phyloP scores from a whole-genome alignment of 2,888 invertebrate species.

The Thymelicus sylvestris region DNA sequence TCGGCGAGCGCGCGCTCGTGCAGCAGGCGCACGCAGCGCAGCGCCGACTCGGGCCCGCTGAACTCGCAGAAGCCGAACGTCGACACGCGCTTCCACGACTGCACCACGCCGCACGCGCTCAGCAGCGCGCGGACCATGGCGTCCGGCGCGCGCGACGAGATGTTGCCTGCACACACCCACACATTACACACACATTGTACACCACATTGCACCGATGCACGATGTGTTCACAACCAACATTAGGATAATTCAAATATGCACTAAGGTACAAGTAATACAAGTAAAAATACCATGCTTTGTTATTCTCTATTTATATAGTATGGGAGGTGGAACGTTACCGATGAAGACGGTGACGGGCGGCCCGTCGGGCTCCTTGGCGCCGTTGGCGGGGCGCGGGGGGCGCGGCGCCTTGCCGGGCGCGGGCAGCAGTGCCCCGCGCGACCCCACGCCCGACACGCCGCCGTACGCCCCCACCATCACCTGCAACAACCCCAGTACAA shows the following conservation, averaged over 20 bases:
- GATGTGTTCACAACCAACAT: no score
- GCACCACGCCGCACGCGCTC: slow-evolving; percentile 96
- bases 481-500: slow-evolving; percentile 47
- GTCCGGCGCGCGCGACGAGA: slow-evolving; percentile 97
- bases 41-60: slow-evolving; percentile 95
- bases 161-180: slow-evolving; percentile 86
- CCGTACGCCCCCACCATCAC: slow-evolving; percentile 78
- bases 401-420: slow-evolving; percentile 61
- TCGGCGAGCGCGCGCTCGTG: slow-evolving; percentile 97
- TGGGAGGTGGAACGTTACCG: slow-evolving; percentile 76
- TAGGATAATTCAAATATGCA: no score
- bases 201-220: no score
- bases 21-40: slow-evolving; percentile 95
- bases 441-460: slow-evolving; percentile 45
- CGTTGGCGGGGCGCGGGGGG: slow-evolving; percentile 65
- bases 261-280: no score
- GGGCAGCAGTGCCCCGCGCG: slow-evolving; percentile 56
- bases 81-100: slow-evolving; percentile 98
- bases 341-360: slow-evolving; percentile 99
- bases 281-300: no score
- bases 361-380: slow-evolving; percentile 85
- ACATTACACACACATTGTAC: neutral
- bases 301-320: no score
- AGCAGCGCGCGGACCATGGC: slow-evolving; percentile 96
- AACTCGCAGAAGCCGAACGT: slow-evolving; percentile 99